These are phyloP conservation scores for Chrysochloris asiatica DNA, from an alignment of 2,113 vertebrate genomes.

Conservation along the genomic window DNA sequence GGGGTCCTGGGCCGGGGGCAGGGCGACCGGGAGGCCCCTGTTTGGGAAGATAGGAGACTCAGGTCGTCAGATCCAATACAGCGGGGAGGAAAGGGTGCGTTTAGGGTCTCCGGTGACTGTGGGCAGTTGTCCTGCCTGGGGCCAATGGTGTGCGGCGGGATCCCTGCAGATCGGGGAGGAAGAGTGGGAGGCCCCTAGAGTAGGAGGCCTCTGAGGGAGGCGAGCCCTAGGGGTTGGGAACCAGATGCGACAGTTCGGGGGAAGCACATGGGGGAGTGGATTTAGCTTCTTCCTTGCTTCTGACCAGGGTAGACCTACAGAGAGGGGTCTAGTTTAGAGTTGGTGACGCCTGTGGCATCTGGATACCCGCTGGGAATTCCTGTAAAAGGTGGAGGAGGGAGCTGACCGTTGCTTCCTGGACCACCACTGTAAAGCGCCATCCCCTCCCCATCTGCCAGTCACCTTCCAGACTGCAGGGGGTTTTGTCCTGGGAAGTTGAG, in stretches of 20 bases:
- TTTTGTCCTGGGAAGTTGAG: slow-evolving; percentile 35
- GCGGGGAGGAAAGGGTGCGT: not conserved
- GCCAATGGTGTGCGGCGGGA: not conserved
- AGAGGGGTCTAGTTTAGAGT: not conserved
- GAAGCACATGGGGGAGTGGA: not conserved
- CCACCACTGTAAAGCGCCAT: not conserved
- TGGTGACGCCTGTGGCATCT: not conserved
- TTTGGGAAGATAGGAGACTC: not conserved
- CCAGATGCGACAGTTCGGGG: not conserved
- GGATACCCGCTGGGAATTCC: slow-evolving; percentile 31
- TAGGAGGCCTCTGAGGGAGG: not conserved
- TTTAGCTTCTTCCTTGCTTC: not conserved
- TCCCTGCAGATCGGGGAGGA: not conserved
- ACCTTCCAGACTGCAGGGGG: not conserved
- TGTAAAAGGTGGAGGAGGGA: not conserved
- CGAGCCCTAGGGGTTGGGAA: not conserved
- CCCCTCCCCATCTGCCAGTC: not conserved
- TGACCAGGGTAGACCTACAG: not conserved
- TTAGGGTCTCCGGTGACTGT: not conserved
- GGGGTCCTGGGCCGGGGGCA: not conserved
- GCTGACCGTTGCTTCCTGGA: not conserved
- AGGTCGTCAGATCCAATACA: not conserved
- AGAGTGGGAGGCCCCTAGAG: no score
- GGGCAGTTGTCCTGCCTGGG: not conserved
- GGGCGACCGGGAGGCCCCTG: not conserved